These are phyloP conservation scores for Hirudo medicinalis DNA, from an alignment of 1,140 invertebrate genomes.

Conservation along the genomic window DNA sequence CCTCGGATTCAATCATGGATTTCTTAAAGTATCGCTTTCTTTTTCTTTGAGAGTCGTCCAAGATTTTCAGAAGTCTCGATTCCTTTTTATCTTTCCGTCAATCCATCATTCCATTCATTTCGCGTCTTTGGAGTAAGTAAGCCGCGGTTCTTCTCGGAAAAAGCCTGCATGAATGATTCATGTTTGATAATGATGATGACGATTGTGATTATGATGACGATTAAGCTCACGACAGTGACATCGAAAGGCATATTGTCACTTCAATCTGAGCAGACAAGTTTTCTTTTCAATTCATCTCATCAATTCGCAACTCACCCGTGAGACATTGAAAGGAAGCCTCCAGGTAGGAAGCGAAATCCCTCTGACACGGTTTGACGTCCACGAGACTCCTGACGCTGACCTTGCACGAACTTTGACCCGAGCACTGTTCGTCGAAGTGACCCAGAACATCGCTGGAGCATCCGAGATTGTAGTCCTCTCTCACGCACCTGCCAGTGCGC, in stretches of 20 bases:
- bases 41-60: too few relatives aligned
- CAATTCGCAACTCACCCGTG: constrained; percentile 7
- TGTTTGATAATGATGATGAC: constrained; percentile 8
- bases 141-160: too few relatives aligned
- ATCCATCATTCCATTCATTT: too few relatives aligned
- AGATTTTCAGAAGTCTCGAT: too few relatives aligned
- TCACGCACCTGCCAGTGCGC: constrained; percentile 11
- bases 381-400: constrained; percentile 14
- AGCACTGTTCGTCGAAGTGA: constrained; percentile 18
- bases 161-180: too few relatives aligned
- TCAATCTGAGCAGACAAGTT: too few relatives aligned
- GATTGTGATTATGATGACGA: constrained; percentile 1
- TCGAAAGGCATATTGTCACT: too few relatives aligned
- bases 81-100: too few relatives aligned
- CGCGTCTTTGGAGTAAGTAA: too few relatives aligned
- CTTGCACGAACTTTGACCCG: constrained; percentile 15
- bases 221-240: background rate
- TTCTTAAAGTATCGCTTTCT: too few relatives aligned
- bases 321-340: constrained; percentile 19
- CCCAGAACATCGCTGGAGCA: constrained; percentile 19
- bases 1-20: too few relatives aligned
- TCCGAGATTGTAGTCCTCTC: constrained; percentile 9
- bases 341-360: constrained; percentile 19
- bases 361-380: constrained; percentile 21
- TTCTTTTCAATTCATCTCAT: background rate